Percentiles rank a stretch among this genome's conserved stretches.
Conservation (phyloP, 2,113 vertebrate species). For the Channa maculata region DNA sequence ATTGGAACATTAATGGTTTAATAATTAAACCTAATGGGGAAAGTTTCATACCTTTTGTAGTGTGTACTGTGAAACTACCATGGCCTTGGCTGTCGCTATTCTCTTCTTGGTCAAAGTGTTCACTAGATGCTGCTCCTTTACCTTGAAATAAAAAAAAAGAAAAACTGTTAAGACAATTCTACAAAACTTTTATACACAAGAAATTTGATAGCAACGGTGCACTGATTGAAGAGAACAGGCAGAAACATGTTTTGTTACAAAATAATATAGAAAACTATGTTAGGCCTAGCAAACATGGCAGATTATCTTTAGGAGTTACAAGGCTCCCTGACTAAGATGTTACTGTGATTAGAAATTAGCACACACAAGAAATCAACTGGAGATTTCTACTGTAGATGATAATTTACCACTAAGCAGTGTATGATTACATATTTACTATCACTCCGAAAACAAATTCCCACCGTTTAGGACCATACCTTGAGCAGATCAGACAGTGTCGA, state of each 20-base stretch:
- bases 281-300: neutral
- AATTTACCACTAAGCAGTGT: neutral
- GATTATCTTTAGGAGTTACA: no score
- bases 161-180: neutral
- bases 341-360: neutral
- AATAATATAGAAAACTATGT: constrained; percentile 14
- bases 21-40: no score
- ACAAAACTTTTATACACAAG: neutral
- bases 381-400: neutral
- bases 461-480: constrained; percentile 63
- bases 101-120: constrained; percentile 92
- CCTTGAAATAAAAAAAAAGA: constrained; percentile 77
- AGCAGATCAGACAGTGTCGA: constrained; percentile 91
- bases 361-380: neutral
- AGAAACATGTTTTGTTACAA: constrained; percentile 10
- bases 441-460: no score
- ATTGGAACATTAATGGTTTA: no score
- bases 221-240: neutral
- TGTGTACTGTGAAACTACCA: constrained; percentile 89
- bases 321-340: no score
- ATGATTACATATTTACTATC: neutral
- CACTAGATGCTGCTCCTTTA: constrained; percentile 89
- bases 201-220: no score
- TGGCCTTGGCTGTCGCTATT: constrained; percentile 85
- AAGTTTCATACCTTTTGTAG: constrained; percentile 85